These are phyloP conservation scores for Acanthochromis polyacanthus DNA, from an alignment of 2,113 vertebrate species.

Conservation along the genomic window DNA sequence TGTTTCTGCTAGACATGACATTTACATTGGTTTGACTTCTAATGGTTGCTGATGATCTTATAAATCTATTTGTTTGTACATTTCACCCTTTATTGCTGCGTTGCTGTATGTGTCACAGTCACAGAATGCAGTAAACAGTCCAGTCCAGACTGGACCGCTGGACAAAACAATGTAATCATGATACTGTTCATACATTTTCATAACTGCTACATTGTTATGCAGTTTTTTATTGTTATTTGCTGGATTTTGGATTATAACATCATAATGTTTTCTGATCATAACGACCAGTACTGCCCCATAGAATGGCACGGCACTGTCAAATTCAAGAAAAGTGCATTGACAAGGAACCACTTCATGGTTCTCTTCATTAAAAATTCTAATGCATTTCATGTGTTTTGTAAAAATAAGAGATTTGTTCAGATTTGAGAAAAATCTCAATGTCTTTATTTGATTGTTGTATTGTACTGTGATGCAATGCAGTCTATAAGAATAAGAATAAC, in stretches of 20 bases:
- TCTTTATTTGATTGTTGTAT: too few species aligned
- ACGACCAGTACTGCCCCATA: too few species aligned
- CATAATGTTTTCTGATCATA: too few species aligned
- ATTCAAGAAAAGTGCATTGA: too few species aligned
- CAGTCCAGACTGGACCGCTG: neutral
- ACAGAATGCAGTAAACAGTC: conserved; percentile 6
- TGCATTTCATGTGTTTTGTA: too few species aligned
- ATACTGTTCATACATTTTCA: neutral
- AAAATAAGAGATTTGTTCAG: too few species aligned
- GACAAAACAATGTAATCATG: neutral
- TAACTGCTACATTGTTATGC: neutral
- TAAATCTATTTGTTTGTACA: conserved; percentile 22
- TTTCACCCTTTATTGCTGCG: conserved; percentile 7
- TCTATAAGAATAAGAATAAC: too few species aligned
- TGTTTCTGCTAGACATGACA: conserved; percentile 56
- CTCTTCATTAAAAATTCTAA: too few species aligned
- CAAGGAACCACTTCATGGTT: too few species aligned
- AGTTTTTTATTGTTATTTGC: neutral
- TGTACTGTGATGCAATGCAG: too few species aligned
- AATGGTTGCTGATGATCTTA: conserved; percentile 37
- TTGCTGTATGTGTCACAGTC: neutral
- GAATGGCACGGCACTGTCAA: too few species aligned
- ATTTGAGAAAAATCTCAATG: too few species aligned
- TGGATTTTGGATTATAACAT: neutral
- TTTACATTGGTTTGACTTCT: conserved; percentile 45